Conservation (phyloP, 2,888 invertebrate genomes). For the Synergus laeviventris region DNA sequence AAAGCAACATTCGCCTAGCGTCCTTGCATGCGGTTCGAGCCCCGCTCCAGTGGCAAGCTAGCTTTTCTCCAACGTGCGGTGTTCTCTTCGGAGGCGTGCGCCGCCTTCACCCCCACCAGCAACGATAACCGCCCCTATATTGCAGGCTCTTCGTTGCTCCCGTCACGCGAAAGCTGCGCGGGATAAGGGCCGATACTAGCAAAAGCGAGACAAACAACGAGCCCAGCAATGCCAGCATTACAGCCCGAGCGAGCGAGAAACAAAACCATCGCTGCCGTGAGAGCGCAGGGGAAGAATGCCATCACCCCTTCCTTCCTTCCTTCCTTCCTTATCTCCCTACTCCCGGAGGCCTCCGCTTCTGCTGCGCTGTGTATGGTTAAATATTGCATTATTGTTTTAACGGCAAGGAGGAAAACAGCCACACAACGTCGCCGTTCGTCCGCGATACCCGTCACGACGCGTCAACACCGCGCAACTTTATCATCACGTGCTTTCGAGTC, state of each 20-base stretch:
- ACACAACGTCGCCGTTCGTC: constrained; percentile 57
- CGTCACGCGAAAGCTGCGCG: constrained; percentile 57
- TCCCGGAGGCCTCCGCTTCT: constrained; percentile 58
- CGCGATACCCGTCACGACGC: constrained; percentile 56
- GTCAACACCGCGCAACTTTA: constrained; percentile 41
- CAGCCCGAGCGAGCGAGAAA: constrained; percentile 51
- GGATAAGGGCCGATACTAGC: constrained; percentile 54
- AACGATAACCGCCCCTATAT: constrained; percentile 63
- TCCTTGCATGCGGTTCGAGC: constrained; percentile 51
- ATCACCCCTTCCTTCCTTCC: constrained; percentile 57
- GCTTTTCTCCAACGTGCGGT: constrained; percentile 41
- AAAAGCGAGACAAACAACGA: constrained; percentile 49
- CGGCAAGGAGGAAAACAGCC: constrained; percentile 72
- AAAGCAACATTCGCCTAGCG: constrained; percentile 58
- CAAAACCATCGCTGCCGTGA: constrained; percentile 48
- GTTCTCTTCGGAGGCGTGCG: constrained; percentile 64
- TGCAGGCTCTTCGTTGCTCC: constrained; percentile 54
- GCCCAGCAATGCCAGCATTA: constrained; percentile 49
- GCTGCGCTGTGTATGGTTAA: constrained; percentile 71
- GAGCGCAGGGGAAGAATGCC: constrained; percentile 47
- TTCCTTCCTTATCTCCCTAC: constrained; percentile 63
- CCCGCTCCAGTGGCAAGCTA: constrained; percentile 48
- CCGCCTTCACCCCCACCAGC: constrained; percentile 66
- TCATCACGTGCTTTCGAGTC: constrained; percentile 31
- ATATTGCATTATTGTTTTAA: constrained; percentile 76